These are phyloP conservation scores for Gymnoscopelus microlampas DNA, from an alignment of 2,797 vertebrate species.

Conservation along the genomic window DNA sequence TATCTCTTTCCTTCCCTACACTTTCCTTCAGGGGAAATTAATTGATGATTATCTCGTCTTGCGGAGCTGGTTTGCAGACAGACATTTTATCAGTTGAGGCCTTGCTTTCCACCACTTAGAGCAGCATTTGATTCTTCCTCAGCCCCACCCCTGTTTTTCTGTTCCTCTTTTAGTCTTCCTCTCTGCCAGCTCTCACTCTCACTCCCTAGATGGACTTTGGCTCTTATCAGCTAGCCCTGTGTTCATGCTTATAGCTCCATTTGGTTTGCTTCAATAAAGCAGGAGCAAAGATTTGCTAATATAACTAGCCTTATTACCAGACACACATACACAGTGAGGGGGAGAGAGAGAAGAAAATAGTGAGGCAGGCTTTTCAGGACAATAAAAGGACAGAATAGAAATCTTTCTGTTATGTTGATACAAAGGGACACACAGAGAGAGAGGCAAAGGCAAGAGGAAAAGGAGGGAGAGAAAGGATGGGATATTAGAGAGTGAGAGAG, in stretches of 20 bases:
- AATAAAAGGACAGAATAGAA: too few relatives aligned
- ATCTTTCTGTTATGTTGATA: too few relatives aligned
- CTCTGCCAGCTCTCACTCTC: not conserved
- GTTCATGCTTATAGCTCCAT: conserved; percentile 48
- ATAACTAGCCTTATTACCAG: conserved; percentile 31
- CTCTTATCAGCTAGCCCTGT: conserved; percentile 51
- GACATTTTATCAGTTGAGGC: conserved; percentile 53
- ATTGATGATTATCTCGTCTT: conserved; percentile 70
- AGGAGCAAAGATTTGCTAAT: conserved; percentile 39
- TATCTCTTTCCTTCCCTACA: conserved; percentile 9
- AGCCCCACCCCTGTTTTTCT: conserved; percentile 2
- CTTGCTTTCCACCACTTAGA: conserved; percentile 52
- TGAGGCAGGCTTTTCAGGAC: not conserved
- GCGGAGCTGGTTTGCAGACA: conserved; percentile 60
- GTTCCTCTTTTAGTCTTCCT: conserved; percentile 24
- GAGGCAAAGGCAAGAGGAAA: not conserved
- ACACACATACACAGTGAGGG: not conserved
- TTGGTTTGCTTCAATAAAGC: conserved; percentile 46
- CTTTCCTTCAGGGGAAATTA: conserved; percentile 62
- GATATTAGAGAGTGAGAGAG: too few relatives aligned
- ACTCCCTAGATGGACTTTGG: not conserved
- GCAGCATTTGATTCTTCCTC: conserved; percentile 52
- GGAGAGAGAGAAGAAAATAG: not conserved
- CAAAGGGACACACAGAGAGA: not conserved
- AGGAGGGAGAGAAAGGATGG: too few relatives aligned